Base-by-base conservation (phyloP, 2,888 invertebrate species). In the Caenorhabditis sp. region DNA sequence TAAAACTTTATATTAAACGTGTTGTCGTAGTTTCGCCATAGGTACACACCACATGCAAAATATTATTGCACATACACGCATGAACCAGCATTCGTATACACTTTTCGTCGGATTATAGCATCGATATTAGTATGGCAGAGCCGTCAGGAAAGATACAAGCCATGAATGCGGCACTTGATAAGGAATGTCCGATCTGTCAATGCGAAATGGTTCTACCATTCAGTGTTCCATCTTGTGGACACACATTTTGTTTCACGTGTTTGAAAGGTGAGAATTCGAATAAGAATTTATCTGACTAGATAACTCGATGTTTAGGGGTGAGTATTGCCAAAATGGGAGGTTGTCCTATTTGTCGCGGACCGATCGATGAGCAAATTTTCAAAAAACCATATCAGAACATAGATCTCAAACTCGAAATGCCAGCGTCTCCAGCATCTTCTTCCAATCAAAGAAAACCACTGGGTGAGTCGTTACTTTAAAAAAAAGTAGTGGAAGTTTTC, bases 211-310 rank as follows among this genome's bases (percentile, higher is more conserved):
- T 83, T 1, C 62, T 88, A 2, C 87, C 87, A 0, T 72, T 82
- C 24, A 35, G 56, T 11, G 28, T 88, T 47, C 79, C 77, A 15
- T 55, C 53, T 13, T 89, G 89, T 56, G 69, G 82, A n/a, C 88
- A 89, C 79, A 82, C 60, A 18, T 88, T 87, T 61, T 89, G 89
- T 56, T 89, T 87, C 56, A 51, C 84, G 0, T 89, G 89, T 68
- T 56, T 88, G 50, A 89, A 89, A 80, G 88, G 88, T 88, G 18
- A 51, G 20, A 18, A 28, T 8, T 22, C 9, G 35, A n/a, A 0
- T 40, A 24, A 40, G 32, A 32, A 32, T 4, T 9, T 9, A 6
- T 11, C 35, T 26, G n/a, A 26, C n/a, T 22, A 4, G 13, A 35
- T 18, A 22, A 37, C n/a, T n/a, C n/a, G n/a, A 32, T 32, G 5